Evolutionary conservation across 2,797 vertebrate species (phyloP).

Genomic region (Peromyscus melanophrys): DNA sequence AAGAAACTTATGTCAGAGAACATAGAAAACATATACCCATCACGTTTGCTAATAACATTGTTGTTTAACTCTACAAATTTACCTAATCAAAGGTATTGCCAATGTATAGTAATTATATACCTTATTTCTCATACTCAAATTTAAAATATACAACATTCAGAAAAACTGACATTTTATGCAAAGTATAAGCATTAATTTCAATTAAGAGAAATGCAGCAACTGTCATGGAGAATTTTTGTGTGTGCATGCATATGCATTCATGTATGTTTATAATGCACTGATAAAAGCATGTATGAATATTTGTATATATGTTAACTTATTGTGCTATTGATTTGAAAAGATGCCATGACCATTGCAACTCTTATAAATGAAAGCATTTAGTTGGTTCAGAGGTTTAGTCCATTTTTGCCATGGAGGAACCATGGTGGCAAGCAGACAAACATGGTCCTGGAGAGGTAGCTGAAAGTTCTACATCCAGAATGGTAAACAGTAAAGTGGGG

Average conservation of each 20-base stretch:
- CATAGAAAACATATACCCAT: neutral
- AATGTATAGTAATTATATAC: neutral
- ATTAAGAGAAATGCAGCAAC: neutral
- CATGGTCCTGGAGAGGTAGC: no score
- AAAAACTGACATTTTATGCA: neutral
- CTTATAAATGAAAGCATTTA: no score
- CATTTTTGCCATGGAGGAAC: no score
- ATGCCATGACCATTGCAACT: no score
- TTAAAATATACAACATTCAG: neutral
- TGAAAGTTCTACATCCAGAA: no score
- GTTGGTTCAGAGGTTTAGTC: no score
- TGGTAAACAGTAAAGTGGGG: no score
- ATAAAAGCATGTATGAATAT: neutral
- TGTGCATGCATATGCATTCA: rapidly evolving
- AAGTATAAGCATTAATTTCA: neutral
- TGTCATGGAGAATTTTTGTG: neutral
- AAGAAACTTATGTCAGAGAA: neutral
- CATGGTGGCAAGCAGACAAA: no score
- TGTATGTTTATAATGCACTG: neutral
- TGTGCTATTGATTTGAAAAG: no score
- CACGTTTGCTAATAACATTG: neutral
- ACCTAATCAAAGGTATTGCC: neutral
- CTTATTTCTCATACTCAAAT: neutral
- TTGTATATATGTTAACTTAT: neutral
- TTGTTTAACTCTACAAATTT: neutral